These are phyloP conservation scores for Glareola pratincola DNA, from an alignment of 2,113 vertebrate species.

Conservation along the genomic window DNA sequence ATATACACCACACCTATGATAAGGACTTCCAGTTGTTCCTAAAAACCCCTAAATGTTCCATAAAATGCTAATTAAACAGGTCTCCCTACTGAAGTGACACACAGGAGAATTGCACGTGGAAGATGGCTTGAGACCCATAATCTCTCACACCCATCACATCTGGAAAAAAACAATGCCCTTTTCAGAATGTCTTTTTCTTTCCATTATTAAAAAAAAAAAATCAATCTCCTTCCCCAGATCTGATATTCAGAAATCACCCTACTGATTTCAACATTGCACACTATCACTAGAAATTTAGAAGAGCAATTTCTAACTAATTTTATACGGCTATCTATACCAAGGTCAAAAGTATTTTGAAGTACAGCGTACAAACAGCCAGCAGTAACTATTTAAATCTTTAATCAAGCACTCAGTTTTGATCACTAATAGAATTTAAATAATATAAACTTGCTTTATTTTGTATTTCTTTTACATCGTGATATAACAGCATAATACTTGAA, in stretches of 20 bases:
- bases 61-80: neutral
- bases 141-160: neutral
- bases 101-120: neutral
- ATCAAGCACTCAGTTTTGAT: neutral
- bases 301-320: neutral
- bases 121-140: neutral
- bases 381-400: neutral
- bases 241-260: neutral
- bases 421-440: neutral
- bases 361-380: neutral
- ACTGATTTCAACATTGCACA: neutral
- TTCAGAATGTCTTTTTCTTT: neutral
- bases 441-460: neutral
- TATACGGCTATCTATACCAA: neutral
- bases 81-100: neutral
- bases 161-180: neutral
- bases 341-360: neutral
- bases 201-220: neutral
- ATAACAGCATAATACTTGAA: neutral
- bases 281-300: neutral
- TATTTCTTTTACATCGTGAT: neutral
- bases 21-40: neutral
- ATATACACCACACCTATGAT: accelerated
- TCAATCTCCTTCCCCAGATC: neutral
- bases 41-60: neutral